Percentiles rank a stretch among this genome's conserved stretches.
Evolutionary conservation across 2,797 vertebrate genomes (phyloP).

Genomic region (Leptoclinus maculatus): DNA sequence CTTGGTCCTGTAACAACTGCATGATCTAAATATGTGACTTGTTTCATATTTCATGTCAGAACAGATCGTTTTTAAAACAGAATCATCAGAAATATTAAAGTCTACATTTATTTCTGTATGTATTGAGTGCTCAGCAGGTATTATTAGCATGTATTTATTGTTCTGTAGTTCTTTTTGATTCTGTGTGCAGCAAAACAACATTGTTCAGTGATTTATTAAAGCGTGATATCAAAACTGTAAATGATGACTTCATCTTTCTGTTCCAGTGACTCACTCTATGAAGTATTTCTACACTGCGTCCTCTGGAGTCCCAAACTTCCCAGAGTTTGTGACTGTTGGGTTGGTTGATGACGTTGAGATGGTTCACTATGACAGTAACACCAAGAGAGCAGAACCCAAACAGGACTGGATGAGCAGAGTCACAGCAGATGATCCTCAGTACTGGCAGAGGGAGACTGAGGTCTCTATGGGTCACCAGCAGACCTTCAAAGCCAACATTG

Average conservation of each 20-base stretch:
- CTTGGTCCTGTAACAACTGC: too few species aligned
- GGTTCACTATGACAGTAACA: conserved; percentile 33
- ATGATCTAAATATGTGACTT: not conserved
- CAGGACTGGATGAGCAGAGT: conserved; percentile 60
- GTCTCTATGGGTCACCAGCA: accelerated
- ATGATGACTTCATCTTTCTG: not conserved
- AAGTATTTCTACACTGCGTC: conserved; percentile 52
- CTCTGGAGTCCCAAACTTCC: conserved; percentile 49
- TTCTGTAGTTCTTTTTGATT: not conserved
- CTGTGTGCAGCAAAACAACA: not conserved
- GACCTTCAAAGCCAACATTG: not conserved
- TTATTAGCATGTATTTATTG: not conserved
- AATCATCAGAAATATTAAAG: not conserved
- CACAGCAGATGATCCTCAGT: conserved; percentile 4
- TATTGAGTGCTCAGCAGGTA: not conserved
- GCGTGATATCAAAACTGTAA: not conserved
- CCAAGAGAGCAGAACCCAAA: not conserved
- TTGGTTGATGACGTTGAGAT: conserved; percentile 55
- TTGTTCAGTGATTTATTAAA: not conserved
- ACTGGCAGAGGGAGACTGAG: not conserved
- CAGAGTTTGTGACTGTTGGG: conserved; percentile 56
- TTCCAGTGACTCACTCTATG: conserved; percentile 56
- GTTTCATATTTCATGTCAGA: not conserved
- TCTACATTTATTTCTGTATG: not conserved
- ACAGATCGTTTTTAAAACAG: not conserved